A percentile compares a stretch with the other conserved stretches of the same genome.
These are phyloP conservation scores for Carassius gibelio DNA, from an alignment of 2,113 vertebrate species.

Conservation along the genomic window DNA sequence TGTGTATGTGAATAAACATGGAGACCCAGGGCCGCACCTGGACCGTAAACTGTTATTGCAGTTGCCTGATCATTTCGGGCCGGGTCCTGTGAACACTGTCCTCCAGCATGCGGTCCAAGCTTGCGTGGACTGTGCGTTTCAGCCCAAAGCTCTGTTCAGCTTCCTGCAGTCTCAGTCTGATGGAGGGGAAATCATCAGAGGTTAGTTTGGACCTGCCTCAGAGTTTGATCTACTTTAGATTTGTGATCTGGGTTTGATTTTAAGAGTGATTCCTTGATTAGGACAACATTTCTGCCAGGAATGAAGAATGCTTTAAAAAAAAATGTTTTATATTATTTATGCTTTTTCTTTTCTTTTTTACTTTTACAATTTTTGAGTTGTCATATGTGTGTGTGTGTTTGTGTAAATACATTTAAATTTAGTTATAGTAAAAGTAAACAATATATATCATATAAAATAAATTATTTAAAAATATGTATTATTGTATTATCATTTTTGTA, in stretches of 20 bases:
- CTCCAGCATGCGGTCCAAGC: constrained; percentile 92
- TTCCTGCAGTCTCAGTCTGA: constrained; percentile 92
- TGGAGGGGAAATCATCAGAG: constrained; percentile 91
- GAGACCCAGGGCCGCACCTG: constrained; percentile 86
- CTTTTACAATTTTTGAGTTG: too few relatives aligned
- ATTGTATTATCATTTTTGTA: too few relatives aligned
- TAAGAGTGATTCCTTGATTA: neutral
- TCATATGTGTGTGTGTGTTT: too few relatives aligned
- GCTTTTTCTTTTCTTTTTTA: too few relatives aligned
- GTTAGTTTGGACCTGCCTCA: constrained; percentile 53
- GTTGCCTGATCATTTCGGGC: constrained; percentile 94
- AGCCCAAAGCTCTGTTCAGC: constrained; percentile 85
- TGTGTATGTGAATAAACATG: constrained; percentile 96
- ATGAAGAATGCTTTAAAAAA: neutral
- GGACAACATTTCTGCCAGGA: neutral
- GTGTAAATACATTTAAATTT: too few relatives aligned
- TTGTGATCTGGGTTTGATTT: neutral
- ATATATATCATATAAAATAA: too few relatives aligned
- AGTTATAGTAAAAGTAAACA: too few relatives aligned
- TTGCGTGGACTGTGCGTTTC: constrained; percentile 91
- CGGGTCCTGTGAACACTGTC: constrained; percentile 91
- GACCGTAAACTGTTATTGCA: constrained; percentile 90
- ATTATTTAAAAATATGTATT: too few relatives aligned
- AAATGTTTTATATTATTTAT: too few relatives aligned
- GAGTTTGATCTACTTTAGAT: neutral